Base-by-base conservation (phyloP, 2,113 vertebrate species). In the Thunnus thynnus region DNA sequence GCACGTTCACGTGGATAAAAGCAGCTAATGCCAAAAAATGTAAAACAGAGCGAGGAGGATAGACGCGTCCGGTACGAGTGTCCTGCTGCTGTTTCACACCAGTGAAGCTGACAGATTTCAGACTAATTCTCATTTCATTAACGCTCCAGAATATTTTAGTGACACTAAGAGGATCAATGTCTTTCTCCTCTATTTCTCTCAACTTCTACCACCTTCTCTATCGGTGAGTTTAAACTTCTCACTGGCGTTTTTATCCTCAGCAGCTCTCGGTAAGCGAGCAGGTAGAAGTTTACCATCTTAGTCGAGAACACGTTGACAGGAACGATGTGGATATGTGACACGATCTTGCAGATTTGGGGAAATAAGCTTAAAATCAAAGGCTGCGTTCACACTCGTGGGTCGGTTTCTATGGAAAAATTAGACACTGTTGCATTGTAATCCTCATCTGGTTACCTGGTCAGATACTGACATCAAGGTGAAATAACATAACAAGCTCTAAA, bases 81-180 rank as follows among this genome's bases (percentile, higher is more conserved):
- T 72, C 68, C 68, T 47, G 75, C 76, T 72, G 69, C 76, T 72
- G 69, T 16, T 48, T 36, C 6, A 3, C 46, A 20, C 52, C 66
- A 12, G 64, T 10, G 17, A n/a, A 50, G 57, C 55, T 50, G 48
- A 69, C 52, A 47, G 25, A 36, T 72, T 13, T 44, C 0, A 66
- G 54, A 54, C 20, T 54, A 63, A 78, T 66, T 70, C 65, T 36
- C 54, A 14, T 69, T 76, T 73, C n/a, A 48, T 84, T 80, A 36
- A 5, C 17, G 1, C 10, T 7, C n/a, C 2, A n/a, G 32, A 55
- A 71, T 20, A 71, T 63, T 61, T 78, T 0, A 18, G 13, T 18
- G 75, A 82, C 68, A 30, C 20, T 73, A 77, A 86, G 81, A 68
- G 58, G 82, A 80, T 88, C 60, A 68, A 1, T 10, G 72, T 83